Base-by-base conservation (phyloP, 2,888 invertebrate species). In the Hypomecis punctinalis region DNA sequence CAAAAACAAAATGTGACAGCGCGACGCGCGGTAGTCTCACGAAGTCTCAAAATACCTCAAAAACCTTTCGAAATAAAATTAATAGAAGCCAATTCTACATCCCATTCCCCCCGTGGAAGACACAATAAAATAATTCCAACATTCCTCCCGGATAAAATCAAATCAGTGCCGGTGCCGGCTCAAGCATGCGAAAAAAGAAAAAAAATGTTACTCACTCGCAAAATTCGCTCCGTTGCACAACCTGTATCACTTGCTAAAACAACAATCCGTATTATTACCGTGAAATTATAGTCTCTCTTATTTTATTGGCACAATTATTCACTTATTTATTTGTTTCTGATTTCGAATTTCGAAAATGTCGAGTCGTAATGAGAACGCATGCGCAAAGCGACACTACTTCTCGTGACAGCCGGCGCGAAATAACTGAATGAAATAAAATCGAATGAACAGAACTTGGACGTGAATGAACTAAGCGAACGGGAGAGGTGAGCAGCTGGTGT, bases 311-410 rank as follows among this genome's bases (percentile, higher is more conserved):
- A 85, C 90, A 78, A 80, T 47, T 67, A 70, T 77, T 82, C 90
- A 90, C 88, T 90, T 88, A 86, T 89, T 89, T 91, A 86, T 89
- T 90, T 90, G 88, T 89, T 84, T 86, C 81, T 79, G 10, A 8
- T 80, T 82, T 84, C 83, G 83, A 82, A 83, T 79, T 81, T 80
- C 85, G 88, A 86, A 86, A 85, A 84, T 77, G 67, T 80, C 82
- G 70, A 76, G 71, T 69, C 71, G 56, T 52, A 57, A 75, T 39
- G 60, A 33, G 65, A 57, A 74, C 91, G 90, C 90, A 89, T 89
- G 91, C 92, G 91, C 83, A 80, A 49, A 71, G 68, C 77, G 43
- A 74, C 78, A 72, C 75, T 72, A 67, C 80, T 78, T 75, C 61
- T 75, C 72, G 62, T 74, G 77, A 76, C 82, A 79, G 80, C 80